Evolutionary conservation across 2,113 vertebrate species (phyloP), one percentile per base, ranked within the genome.

Genomic region (Brachyhypopomus occidentalis): DNA sequence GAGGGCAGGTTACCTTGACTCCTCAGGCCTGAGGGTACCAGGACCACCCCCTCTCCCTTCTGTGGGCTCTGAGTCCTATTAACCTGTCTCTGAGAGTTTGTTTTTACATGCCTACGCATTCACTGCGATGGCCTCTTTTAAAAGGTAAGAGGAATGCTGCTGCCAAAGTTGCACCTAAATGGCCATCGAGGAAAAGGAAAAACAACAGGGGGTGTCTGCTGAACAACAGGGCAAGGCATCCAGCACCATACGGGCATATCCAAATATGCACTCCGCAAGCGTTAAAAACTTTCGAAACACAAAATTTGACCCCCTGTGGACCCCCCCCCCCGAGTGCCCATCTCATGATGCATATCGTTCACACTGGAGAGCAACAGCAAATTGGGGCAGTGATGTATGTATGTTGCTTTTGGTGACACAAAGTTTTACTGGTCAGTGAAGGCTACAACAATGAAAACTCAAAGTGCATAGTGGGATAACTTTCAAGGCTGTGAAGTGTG

Each of bases 201-300:
- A 89, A 89, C 89, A 90, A 85, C 77, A 86, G 81, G 75, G 75
- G 63, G 80, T 91, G 87, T 91, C 86, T 92, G 83, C 82, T 80
- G 81, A 83, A 60, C 86, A 89, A 84, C 67, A 85, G 89, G 84
- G 79, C 73, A 89, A 86, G 90, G 89, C 78, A 91, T 84, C 71
- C n/a, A 82, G 78, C 87, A 56, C 83, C 56, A 58, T 79, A 89
- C 89, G 89, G 83, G 84, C 87, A 88, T 81, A 81, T 82, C 84
- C 83, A 93, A 92, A 45, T 89, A 90, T 88, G 80, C 83, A 83
- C 91, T 89, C 86, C 85, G 87, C 86, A 84, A 84, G 81, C 80
- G 88, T 84, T 84, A 85, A 90, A 90, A 90, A n/a, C n/a, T n/a
- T 92, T 87, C 87, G 77, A 88, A 91, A 90, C 76, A 84, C 17